These are phyloP conservation scores for Sycophila texana DNA, from an alignment of 2,888 invertebrate genomes.

Conservation along the genomic window DNA sequence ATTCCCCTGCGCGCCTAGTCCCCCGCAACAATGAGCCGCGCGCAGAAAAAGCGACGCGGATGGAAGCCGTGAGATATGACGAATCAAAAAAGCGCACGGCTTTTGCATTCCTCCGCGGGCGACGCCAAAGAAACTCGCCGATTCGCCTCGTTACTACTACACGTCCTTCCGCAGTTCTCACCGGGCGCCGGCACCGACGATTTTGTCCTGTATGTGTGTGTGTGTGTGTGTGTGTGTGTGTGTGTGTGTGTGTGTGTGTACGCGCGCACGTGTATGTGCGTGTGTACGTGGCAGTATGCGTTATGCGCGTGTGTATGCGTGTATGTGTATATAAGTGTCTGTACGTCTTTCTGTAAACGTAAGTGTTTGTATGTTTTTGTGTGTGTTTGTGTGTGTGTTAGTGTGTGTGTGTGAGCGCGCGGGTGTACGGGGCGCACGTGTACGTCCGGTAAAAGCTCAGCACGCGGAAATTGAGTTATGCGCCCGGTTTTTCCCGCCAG, in stretches of 20 bases:
- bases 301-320: too few species aligned
- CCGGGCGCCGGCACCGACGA: neutral
- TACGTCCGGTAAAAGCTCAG: neutral
- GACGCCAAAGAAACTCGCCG: neutral
- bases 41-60: neutral
- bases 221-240: neutral
- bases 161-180: slow-evolving; percentile 12
- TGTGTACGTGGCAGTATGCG: neutral
- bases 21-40: neutral
- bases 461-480: slow-evolving; percentile 44
- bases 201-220: neutral
- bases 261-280: too few species aligned
- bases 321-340: too few species aligned
- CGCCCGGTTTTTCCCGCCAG: slow-evolving; percentile 31
- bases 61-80: slow-evolving; percentile 42
- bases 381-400: too few species aligned
- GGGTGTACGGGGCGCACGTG: too few species aligned
- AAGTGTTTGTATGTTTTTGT: too few species aligned
- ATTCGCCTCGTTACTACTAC: slow-evolving; percentile 35
- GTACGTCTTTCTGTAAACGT: too few species aligned
- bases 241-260: too few species aligned
- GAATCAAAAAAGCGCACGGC: slow-evolving; percentile 12
- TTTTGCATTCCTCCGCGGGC: slow-evolving; percentile 26
- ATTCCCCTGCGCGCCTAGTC: neutral
- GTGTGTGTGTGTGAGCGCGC: too few species aligned